Percentiles rank a stretch among this genome's conserved stretches.
These are phyloP conservation scores for Cladopsammia gracilis DNA, from an alignment of 64 coral and sea anemone species.

Conservation along the genomic window DNA sequence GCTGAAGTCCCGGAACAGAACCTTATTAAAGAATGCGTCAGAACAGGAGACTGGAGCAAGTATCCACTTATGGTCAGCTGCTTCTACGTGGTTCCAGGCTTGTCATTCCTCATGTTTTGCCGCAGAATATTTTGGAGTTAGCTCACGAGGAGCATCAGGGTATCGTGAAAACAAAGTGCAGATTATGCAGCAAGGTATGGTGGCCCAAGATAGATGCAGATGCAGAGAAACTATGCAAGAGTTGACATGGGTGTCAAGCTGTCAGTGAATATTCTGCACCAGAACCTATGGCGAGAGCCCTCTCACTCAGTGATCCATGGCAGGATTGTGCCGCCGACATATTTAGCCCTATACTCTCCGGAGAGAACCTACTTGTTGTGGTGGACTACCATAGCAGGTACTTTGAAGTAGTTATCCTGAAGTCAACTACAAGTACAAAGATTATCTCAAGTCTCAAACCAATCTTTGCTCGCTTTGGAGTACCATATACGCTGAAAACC, in stretches of 20 bases:
- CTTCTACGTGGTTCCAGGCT: background rate
- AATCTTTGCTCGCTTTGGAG: constrained; percentile 21
- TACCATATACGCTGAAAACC: constrained; percentile 3
- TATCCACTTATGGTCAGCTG: background rate
- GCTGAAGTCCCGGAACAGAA: background rate
- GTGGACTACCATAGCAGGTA: background rate
- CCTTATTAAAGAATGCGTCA: background rate
- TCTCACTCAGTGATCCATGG: background rate
- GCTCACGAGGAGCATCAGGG: background rate
- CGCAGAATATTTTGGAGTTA: background rate
- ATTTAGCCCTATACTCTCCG: background rate
- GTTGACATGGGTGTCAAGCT: background rate
- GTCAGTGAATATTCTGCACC: background rate
- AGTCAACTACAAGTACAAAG: constrained; percentile 2
- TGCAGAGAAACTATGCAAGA: background rate
- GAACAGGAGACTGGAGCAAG: background rate
- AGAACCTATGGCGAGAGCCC: background rate
- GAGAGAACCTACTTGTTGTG: background rate
- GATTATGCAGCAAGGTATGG: background rate
- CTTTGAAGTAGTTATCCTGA: constrained; percentile 10
- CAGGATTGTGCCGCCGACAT: constrained; percentile 27
- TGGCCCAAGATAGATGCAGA: background rate
- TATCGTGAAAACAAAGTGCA: background rate
- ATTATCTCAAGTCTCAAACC: background rate
- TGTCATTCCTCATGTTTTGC: constrained; percentile 2